phyloP scores from a whole-genome alignment of 2,113 vertebrate genomes.

The Sorex araneus region DNA sequence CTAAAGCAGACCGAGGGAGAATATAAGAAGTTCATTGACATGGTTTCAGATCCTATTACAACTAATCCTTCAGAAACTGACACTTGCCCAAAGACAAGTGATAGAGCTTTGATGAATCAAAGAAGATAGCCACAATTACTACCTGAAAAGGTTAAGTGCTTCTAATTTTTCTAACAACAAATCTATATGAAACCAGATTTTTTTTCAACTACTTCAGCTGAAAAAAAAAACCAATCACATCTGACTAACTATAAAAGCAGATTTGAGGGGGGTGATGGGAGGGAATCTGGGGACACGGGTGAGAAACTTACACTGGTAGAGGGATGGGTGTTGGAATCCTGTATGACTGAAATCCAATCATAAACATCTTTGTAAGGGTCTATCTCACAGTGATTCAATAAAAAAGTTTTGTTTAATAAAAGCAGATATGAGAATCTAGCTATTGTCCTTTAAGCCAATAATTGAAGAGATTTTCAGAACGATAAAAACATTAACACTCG shows the following conservation, averaged over 20 bases:
- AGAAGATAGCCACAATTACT: constrained; percentile 18
- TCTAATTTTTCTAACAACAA: constrained; percentile 22
- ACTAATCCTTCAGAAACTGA: constrained; percentile 48
- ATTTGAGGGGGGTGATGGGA: too few relatives aligned
- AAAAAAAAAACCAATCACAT: constrained; percentile 19
- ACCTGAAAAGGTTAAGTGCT: constrained; percentile 55
- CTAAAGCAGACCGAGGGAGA: neutral
- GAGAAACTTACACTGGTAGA: too few relatives aligned
- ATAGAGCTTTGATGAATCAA: neutral
- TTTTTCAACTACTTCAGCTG: constrained; percentile 40
- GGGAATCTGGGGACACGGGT: too few relatives aligned
- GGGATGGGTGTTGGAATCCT: too few relatives aligned
- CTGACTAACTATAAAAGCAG: too few relatives aligned
- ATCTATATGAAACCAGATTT: constrained; percentile 42
- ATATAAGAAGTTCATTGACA: neutral
- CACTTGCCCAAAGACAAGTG: constrained; percentile 41
- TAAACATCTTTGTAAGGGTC: too few relatives aligned
- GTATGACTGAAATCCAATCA: too few relatives aligned
- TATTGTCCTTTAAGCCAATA: neutral
- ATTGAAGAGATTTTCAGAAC: too few relatives aligned
- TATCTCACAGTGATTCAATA: too few relatives aligned
- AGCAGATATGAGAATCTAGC: neutral
- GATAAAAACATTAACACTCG: too few relatives aligned
- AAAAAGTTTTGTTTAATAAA: neutral
- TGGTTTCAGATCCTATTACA: constrained; percentile 9